Base-by-base conservation (phyloP, 2,888 invertebrate genomes). In the Acrocyrtus sp. region DNA sequence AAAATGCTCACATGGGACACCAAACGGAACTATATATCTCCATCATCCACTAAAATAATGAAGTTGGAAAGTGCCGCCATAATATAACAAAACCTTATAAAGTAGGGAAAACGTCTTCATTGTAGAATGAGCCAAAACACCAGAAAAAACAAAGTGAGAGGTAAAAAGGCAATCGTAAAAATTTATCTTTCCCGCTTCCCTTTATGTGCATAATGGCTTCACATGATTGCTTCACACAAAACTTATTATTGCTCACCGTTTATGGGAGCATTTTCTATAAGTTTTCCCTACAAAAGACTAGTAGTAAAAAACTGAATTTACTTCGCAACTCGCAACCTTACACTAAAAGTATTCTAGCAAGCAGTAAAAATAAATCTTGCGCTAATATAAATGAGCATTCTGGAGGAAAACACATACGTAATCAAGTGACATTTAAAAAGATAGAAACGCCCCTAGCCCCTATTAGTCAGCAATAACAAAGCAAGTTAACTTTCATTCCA, bases 1-100 rank as follows among this genome's bases (percentile, higher is more conserved):
- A 57, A 67, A 58, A 67, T 58, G 43, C 67, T 58, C 56, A 56
- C 48, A 51, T 50, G 19, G 51, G 27, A 67, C 58, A 58, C 58
- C 58, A 58, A 58, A 67, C 51, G 41, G 57, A 57, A 57, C 66
- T 24, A 39, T 34, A 66, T 56, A 15, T 45, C 6, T 45, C 3
- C 3, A 27, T 53, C 29, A 53, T 53, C 17, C 21, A 21, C 39
- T 39, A 39, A 34, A 39, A 39, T 21, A 29, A 15, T 27, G n/a
- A 29, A 29, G 53, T 53, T 29, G 54, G n/a, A 39, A 54, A 54
- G 10, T 24, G 26, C 15, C 26, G n/a, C 17, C 10, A 4, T 50
- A 63, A 65, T 29, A 54, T 62, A 34, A 27, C 21, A n/a, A 51
- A 6, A 63, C 3, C 29, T 29, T 65, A 21, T 34, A 34, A 26